These are phyloP conservation scores for Enteromius anoplus DNA, from an alignment of 2,797 vertebrate species.

Conservation along the genomic window DNA sequence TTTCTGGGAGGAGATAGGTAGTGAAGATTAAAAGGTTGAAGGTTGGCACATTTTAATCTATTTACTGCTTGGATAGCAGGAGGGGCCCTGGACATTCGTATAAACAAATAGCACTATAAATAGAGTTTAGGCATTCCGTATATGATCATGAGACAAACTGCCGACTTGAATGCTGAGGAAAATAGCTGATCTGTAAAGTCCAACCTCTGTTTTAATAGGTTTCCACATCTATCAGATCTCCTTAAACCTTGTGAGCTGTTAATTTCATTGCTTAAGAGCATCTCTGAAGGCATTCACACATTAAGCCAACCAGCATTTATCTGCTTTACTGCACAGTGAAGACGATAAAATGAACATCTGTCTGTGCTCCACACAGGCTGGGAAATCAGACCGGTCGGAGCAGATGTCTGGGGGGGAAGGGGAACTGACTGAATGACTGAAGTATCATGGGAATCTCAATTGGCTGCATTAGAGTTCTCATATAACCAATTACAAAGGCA, in stretches of 20 bases:
- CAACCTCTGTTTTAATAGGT: background rate
- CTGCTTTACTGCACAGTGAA: constrained; percentile 32
- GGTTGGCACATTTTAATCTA: constrained; percentile 22
- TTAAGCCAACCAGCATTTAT: constrained; percentile 26
- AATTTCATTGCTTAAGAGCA: background rate
- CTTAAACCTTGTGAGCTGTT: background rate
- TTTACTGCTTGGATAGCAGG: background rate
- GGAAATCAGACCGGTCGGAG: constrained; percentile 1
- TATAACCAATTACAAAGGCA: constrained; percentile 15
- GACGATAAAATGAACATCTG: constrained; percentile 52
- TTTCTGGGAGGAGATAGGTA: constrained; percentile 3
- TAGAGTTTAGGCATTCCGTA: background rate
- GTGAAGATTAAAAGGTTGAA: constrained; percentile 8
- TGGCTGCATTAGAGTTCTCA: constrained; percentile 38
- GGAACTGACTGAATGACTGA: constrained; percentile 18
- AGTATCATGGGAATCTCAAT: constrained; percentile 34
- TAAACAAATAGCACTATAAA: constrained; percentile 24
- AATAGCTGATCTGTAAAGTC: background rate
- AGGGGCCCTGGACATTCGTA: background rate
- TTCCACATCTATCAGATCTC: background rate
- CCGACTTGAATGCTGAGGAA: background rate
- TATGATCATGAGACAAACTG: background rate
- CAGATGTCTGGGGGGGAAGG: constrained; percentile 49
- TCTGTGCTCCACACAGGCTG: constrained; percentile 9
- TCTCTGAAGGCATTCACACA: constrained; percentile 19